Conservation (phyloP, 2,888 invertebrate genomes). For the Heliconius ethilla region DNA sequence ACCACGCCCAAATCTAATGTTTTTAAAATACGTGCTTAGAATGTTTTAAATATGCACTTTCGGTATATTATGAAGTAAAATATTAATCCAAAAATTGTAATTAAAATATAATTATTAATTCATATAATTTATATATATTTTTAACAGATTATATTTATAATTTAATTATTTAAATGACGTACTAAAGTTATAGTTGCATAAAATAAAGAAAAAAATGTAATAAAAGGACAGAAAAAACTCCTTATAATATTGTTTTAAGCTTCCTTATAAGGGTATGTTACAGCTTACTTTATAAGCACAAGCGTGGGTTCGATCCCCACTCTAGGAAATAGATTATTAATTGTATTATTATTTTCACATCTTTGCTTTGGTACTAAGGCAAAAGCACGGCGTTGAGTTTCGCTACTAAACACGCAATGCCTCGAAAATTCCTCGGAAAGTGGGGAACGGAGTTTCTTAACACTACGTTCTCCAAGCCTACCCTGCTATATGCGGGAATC, state of each 20-base stretch:
- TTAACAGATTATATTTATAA: background rate
- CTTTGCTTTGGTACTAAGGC: no score
- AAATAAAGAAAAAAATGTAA: background rate
- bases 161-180: background rate
- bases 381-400: no score
- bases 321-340: no score
- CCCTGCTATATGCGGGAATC: no score
- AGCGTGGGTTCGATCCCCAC: no score
- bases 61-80: background rate
- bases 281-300: background rate
- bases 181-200: background rate
- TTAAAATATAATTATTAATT: background rate
- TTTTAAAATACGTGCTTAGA: background rate
- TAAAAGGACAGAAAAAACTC: background rate
- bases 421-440: no score
- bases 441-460: no score
- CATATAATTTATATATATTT: background rate
- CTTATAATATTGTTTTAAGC: slow-evolving; percentile 51
- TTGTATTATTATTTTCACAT: no score
- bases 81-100: background rate
- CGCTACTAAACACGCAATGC: no score
- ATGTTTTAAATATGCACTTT: background rate
- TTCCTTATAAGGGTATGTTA: slow-evolving; percentile 1
- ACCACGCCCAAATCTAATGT: slow-evolving; percentile 50
- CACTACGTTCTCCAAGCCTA: no score